Percentiles rank a stretch among this genome's conserved stretches.
Evolutionary conservation across 2,113 vertebrate species (phyloP).

Genomic region (Elgaria multicarinata): DNA sequence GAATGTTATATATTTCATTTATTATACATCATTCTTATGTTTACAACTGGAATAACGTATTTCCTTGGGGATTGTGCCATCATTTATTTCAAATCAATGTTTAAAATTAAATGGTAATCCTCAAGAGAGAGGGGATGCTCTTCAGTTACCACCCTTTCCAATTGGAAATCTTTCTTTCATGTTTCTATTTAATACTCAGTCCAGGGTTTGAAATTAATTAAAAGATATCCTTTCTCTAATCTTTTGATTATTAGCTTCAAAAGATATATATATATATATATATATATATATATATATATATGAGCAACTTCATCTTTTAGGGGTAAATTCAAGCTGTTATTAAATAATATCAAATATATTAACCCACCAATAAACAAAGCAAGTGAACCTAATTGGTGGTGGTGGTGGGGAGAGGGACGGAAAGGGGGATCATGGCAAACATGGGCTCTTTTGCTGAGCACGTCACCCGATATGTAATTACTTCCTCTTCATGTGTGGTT

Average conservation of each 20-base stretch:
- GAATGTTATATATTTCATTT: conserved; percentile 71
- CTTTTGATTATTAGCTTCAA: conserved; percentile 84
- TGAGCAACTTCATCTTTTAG: conserved; percentile 76
- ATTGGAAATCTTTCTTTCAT: conserved; percentile 80
- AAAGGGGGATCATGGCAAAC: conserved; percentile 27
- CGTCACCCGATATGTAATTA: conserved; percentile 12
- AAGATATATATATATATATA: conserved; percentile 42
- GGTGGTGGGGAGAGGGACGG: not conserved
- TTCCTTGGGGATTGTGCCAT: conserved; percentile 74
- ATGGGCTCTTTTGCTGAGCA: conserved; percentile 12
- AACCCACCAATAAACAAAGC: conserved; percentile 43
- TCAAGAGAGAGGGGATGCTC: conserved; percentile 63
- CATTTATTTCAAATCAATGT: conserved; percentile 83
- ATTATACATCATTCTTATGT: conserved; percentile 70
- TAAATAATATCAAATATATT: conserved; percentile 55
- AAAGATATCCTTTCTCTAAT: conserved; percentile 84
- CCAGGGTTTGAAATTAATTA: conserved; percentile 84
- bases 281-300: not conserved
- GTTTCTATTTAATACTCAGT: conserved; percentile 79
- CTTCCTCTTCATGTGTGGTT: conserved; percentile 20
- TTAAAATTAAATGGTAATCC: conserved; percentile 83
- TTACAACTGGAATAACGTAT: conserved; percentile 71
- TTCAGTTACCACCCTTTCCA: conserved; percentile 71
- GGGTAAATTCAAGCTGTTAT: conserved; percentile 63
- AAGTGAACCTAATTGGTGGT: conserved; percentile 13